Evolutionary conservation across 2,888 invertebrate genomes (phyloP).

Genomic region (Elaeidobius kamerunicus): DNA sequence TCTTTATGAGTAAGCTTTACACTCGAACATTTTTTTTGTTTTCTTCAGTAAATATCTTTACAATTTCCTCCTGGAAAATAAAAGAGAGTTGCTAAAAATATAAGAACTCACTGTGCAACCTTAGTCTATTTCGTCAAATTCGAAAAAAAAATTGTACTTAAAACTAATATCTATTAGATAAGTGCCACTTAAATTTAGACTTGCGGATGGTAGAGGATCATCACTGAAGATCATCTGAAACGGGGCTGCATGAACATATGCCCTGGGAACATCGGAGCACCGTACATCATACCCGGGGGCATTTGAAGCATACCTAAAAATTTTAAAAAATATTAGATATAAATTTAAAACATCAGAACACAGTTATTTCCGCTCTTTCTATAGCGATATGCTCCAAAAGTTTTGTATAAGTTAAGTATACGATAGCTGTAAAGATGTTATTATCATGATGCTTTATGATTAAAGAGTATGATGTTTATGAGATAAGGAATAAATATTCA

Average conservation of each 20-base stretch:
- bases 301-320: slow-evolving; percentile 51
- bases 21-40: too few relatives aligned
- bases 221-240: slow-evolving; percentile 78
- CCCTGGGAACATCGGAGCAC: slow-evolving; percentile 50
- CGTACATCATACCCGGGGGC: slow-evolving; percentile 51
- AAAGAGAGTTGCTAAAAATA: background rate
- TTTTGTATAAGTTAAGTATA: slow-evolving; percentile 14
- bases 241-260: slow-evolving; percentile 73
- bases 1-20: too few relatives aligned
- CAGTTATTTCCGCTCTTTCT: slow-evolving; percentile 33
- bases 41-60: too few relatives aligned
- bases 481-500: too few relatives aligned
- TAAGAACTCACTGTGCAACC: background rate
- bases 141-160: slow-evolving; percentile 20
- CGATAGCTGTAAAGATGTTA: slow-evolving; percentile 11
- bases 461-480: slow-evolving; percentile 1
- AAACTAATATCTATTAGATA: slow-evolving; percentile 20
- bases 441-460: slow-evolving; percentile 1
- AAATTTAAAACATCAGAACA: background rate
- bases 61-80: too few relatives aligned
- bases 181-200: slow-evolving; percentile 40
- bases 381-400: slow-evolving; percentile 29
- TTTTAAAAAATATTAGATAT: slow-evolving; percentile 31
- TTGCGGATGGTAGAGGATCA: slow-evolving; percentile 55
- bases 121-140: background rate